A percentile compares a stretch with the other conserved stretches of the same genome.
Conservation (phyloP, 2,888 invertebrate species). For the Apantesis nais region DNA sequence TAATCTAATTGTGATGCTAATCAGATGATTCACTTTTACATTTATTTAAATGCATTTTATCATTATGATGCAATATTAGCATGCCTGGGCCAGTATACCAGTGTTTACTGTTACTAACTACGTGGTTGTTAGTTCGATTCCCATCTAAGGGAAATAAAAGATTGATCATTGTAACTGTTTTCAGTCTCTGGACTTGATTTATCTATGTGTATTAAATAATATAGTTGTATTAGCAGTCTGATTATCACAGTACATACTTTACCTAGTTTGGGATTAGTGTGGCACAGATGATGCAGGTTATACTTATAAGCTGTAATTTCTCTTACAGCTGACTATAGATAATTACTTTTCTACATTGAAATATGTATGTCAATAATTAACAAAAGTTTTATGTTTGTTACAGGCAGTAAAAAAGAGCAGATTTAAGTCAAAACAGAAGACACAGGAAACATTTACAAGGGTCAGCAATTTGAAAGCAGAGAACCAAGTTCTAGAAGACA, state of each 20-base stretch:
- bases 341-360: no score
- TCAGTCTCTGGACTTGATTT: no score
- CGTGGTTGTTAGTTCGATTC: background rate
- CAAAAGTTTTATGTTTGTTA: slow-evolving; percentile 27
- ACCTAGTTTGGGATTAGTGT: no score
- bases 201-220: no score
- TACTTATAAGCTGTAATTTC: no score
- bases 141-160: background rate
- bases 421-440: slow-evolving; percentile 91
- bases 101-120: no score
- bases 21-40: background rate
- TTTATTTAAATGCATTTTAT: background rate
- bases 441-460: slow-evolving; percentile 90
- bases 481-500: slow-evolving; percentile 92
- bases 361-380: background rate
- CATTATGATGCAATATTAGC: background rate
- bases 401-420: slow-evolving; percentile 94
- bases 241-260: no score
- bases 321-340: no score
- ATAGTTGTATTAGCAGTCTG: no score
- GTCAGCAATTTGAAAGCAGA: slow-evolving; percentile 91
- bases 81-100: no score
- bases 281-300: no score
- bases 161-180: background rate
- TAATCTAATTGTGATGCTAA: background rate